Evolutionary conservation across 2,113 vertebrate species (phyloP).

Genomic region (Oryzias javanicus): DNA sequence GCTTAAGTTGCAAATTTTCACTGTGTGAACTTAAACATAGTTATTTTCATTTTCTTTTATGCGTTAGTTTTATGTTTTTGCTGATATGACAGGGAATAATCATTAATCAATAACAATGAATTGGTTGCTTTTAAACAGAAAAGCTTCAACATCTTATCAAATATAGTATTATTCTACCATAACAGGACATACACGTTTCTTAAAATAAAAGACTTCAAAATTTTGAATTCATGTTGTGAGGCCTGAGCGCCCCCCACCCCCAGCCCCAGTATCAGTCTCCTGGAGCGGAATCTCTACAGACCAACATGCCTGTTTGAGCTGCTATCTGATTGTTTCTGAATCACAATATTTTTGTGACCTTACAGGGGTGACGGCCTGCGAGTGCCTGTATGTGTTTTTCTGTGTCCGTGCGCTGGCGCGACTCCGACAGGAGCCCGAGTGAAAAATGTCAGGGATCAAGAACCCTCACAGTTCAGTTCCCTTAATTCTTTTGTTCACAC

Average conservation of each 20-base stretch:
- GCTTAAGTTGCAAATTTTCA: not conserved
- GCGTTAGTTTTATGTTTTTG: slow-evolving; percentile 26
- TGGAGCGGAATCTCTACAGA: slow-evolving; percentile 29
- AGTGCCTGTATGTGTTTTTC: slow-evolving; percentile 16
- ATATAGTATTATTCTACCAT: not conserved
- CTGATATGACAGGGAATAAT: slow-evolving; percentile 9
- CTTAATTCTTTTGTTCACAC: slow-evolving; percentile 48
- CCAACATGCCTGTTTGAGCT: slow-evolving; percentile 47
- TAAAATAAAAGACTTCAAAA: slow-evolving; percentile 36
- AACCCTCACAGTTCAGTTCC: slow-evolving; percentile 41
- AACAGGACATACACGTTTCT: slow-evolving; percentile 2
- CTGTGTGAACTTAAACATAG: slow-evolving; percentile 38
- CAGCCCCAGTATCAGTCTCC: slow-evolving; percentile 48
- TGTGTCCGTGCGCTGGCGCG: slow-evolving; percentile 5
- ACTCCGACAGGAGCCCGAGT: slow-evolving; percentile 19
- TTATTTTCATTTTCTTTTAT: slow-evolving; percentile 38
- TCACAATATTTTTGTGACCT: slow-evolving; percentile 71
- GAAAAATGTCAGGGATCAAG: slow-evolving; percentile 17
- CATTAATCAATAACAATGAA: not conserved
- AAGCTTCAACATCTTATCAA: no score
- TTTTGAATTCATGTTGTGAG: slow-evolving; percentile 32
- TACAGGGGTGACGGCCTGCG: slow-evolving; percentile 35
- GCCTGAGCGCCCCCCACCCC: slow-evolving; percentile 32
- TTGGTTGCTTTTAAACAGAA: no score
- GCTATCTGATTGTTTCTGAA: slow-evolving; percentile 59